phyloP scores from a whole-genome alignment of 2,888 invertebrate species.

The Theretra japonica region DNA sequence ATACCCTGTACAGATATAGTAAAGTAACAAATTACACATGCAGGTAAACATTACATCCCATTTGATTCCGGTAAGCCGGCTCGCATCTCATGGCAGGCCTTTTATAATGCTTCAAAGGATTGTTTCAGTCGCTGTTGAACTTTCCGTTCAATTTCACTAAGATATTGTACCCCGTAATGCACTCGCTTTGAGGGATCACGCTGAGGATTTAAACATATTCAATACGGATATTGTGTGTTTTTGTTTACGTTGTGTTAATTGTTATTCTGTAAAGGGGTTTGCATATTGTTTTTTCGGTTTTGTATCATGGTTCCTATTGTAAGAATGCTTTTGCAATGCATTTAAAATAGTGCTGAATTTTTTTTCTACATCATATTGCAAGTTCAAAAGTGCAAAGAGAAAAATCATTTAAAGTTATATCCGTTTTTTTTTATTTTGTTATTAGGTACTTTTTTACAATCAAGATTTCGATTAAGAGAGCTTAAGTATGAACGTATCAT shows the following conservation, averaged over 20 bases:
- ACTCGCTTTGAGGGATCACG: slow-evolving; percentile 30
- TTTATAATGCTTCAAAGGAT: slow-evolving; percentile 64
- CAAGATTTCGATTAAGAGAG: too few species aligned
- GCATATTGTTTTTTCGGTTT: too few species aligned
- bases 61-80: slow-evolving; percentile 45
- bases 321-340: too few species aligned
- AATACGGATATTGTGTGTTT: neutral
- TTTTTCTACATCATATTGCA: too few species aligned
- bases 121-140: slow-evolving; percentile 57
- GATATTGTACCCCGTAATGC: slow-evolving; percentile 41
- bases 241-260: neutral
- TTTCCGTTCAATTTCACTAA: slow-evolving; percentile 45
- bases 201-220: slow-evolving; percentile 24
- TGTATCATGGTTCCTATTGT: too few species aligned
- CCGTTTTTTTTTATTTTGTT: too few species aligned
- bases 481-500: too few species aligned
- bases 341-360: too few species aligned
- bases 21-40: slow-evolving; percentile 1
- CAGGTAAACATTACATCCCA: slow-evolving; percentile 36
- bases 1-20: neutral
- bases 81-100: slow-evolving; percentile 38
- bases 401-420: too few species aligned
- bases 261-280: neutral
- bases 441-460: too few species aligned
- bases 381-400: too few species aligned